Evolutionary conservation across 2,888 invertebrate species (phyloP), one percentile per base, ranked within the genome.

Genomic region (Apamea epomidion): DNA sequence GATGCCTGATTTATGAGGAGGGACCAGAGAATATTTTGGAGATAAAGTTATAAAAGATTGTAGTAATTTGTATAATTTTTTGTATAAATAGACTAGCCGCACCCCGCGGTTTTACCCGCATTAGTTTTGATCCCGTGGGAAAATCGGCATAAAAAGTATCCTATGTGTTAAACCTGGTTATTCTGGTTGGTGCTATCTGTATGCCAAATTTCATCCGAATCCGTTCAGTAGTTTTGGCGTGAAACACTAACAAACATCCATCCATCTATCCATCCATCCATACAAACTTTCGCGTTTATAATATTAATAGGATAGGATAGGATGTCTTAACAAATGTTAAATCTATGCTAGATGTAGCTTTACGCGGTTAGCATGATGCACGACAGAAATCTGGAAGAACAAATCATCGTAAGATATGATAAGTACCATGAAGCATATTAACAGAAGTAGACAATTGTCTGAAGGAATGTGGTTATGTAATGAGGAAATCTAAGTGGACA

Each of bases 401-500:
- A 76, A 74, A 73, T 83, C 51, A 77, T 69, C 18, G n/a, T 62
- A 54, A 69, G 74, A 73, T 69, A 80, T 83, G 74, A 72, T 74
- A 82, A 82, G 74, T 75, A 76, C 70, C 76, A 54, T 83, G 60
- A 77, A 77, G 72, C 58, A 77, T 54, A 74, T 75, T 73, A 80
- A 37, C 76, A 85, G 72, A 88, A 89, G 80, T 85, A 82, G 83
- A 84, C 75, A 82, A 83, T 89, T 88, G 80, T 69, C 64, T 74
- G 69, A 81, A 88, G 83, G 86, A 88, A 90, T 90, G 88, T 79
- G 71, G 85, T 83, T 85, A 83, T 70, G 80, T 89, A 88, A 90
- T 89, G 84, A 90, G 88, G 85, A 85, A 85, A 90, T 81, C 82
- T 88, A 87, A 87, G 87, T 85, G 87, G 84, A 86, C 73, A 83